Evolutionary conservation across 2,888 invertebrate genomes (phyloP), one percentile per base, ranked within the genome.

Genomic region (Agapostemon virescens): DNA sequence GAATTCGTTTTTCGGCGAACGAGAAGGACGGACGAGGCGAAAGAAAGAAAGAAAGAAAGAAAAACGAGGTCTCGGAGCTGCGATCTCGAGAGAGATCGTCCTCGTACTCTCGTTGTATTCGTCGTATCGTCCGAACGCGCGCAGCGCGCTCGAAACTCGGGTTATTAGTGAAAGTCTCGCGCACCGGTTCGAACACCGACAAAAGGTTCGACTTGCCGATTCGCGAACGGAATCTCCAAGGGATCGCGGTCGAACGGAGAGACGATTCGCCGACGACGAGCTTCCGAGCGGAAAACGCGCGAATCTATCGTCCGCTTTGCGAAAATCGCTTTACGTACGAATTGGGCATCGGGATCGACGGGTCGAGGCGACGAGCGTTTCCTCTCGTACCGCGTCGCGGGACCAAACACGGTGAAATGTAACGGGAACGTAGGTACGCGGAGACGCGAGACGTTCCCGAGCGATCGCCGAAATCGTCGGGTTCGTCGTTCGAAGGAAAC

Each of bases 141-240:
- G 36, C 77, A 71, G 63, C 45, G 79, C 69, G 69, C 79, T 80
- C 49, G 76, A 83, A 71, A 42, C 73, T 76, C 66, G 77, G 49
- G 74, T 80, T 82, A 84, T 86, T 83, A 86, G 86, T 86, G 86
- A 86, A 86, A 86, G 86, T 86, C 77, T 55, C 40, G 76, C 30
- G 69, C 40, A 26, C 38, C 61, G 40, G 20, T 61, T 75, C 33
- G 68, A 78, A 77, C 69, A 66, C 76, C 63, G 49, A 26, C 69
- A 66, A 68, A n/a, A 75, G 75, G 69, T 77, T 79, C 20, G 33
- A 74, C 40, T 42, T 0, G 5, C 23, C 9, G 26, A 55, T 55
- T 55, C 55, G 6, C 55, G 55, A 2, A 55, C 15, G 15, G 13
- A 23, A 23, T 23, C 23, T 55, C 26, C 3, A 15, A 55, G 55